These are phyloP conservation scores for Meloidogyne exigua DNA, from an alignment of 1,140 invertebrate species.

Conservation along the genomic window DNA sequence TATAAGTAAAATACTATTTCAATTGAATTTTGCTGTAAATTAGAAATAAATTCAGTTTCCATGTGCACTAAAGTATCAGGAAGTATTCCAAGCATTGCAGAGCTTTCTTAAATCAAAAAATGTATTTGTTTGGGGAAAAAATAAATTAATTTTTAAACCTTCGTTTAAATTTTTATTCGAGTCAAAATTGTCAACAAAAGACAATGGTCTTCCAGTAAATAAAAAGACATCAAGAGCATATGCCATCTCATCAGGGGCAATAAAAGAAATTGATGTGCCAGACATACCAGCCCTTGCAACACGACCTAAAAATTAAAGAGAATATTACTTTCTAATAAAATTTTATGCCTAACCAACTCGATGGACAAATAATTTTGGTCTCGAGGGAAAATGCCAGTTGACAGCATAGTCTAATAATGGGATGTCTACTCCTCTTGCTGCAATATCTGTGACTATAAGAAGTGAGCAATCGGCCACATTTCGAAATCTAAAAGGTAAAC, in stretches of 20 bases:
- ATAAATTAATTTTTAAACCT: constrained; percentile 7
- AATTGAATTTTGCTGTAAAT: constrained; percentile 73
- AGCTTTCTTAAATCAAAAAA: constrained; percentile 7
- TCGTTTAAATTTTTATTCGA: neutral
- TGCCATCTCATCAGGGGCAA: constrained; percentile 83
- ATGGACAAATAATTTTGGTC: constrained; percentile 94
- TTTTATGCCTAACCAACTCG: constrained; percentile 79
- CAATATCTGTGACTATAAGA: constrained; percentile 91
- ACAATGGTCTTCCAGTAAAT: constrained; percentile 74
- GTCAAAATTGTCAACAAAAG: constrained; percentile 34
- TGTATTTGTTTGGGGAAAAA: no score
- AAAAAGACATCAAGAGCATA: constrained; percentile 89
- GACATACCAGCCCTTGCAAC: constrained; percentile 89
- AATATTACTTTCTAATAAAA: constrained; percentile 13
- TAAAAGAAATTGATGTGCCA: constrained; percentile 83
- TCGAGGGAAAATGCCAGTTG: constrained; percentile 94
- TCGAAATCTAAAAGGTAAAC: constrained; percentile 73
- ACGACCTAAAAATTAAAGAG: constrained; percentile 71
- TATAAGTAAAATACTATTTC: constrained; percentile 74
- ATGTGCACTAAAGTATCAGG: constrained; percentile 81
- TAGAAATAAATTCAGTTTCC: constrained; percentile 76
- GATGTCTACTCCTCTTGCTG: constrained; percentile 93
- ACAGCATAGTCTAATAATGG: constrained; percentile 92
- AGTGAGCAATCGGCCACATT: constrained; percentile 68
- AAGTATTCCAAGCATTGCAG: constrained; percentile 73